phyloP scores from a whole-genome alignment of 35 echinoderm and acorn worm species.

The Hemicentrotus pulcherrimus region DNA sequence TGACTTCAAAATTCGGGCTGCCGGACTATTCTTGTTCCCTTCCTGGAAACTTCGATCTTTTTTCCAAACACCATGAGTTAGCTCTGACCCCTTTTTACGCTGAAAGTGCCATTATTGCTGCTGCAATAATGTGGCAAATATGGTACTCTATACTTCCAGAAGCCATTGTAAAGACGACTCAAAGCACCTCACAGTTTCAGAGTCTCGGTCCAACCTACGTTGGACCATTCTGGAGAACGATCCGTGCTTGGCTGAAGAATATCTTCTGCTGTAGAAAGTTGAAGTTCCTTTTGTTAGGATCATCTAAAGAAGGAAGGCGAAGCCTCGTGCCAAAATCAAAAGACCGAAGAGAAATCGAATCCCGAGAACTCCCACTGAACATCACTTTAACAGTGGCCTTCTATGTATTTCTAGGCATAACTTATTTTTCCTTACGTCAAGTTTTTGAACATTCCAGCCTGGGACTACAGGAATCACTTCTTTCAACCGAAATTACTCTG shows the following conservation, averaged over 20 bases:
- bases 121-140: neutral
- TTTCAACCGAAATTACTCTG: neutral
- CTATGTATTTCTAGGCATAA: neutral
- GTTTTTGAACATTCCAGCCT: neutral
- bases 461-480: neutral
- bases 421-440: neutral
- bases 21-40: neutral
- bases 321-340: neutral
- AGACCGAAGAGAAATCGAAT: neutral
- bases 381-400: neutral
- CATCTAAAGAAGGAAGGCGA: neutral
- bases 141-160: neutral
- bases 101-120: neutral
- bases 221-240: neutral
- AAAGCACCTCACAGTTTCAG: neutral
- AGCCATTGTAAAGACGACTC: neutral
- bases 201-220: neutral
- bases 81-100: constrained; percentile 18
- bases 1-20: neutral
- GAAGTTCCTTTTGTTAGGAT: neutral
- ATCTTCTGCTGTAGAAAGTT: neutral
- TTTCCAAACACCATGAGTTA: neutral
- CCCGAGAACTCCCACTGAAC: neutral
- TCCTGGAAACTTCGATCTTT: neutral
- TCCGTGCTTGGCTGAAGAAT: neutral